These are phyloP conservation scores for Norana najaformis DNA, from an alignment of 2,888 invertebrate genomes.

Conservation along the genomic window DNA sequence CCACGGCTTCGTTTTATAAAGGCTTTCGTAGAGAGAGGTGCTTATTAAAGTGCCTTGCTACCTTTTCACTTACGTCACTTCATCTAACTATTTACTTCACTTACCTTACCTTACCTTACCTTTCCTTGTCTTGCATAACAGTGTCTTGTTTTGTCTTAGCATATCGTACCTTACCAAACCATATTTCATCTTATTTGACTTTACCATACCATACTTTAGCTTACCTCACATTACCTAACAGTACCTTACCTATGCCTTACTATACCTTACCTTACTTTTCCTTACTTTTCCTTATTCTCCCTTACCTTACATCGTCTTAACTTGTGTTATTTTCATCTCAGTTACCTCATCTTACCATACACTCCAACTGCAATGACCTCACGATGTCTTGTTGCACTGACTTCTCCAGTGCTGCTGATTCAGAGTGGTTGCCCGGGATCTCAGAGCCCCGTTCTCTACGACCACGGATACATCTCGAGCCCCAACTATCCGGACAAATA, in stretches of 20 bases:
- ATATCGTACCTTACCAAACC: background rate
- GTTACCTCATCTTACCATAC: background rate
- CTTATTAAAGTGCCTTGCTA: too few species aligned
- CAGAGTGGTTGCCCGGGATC: constrained; percentile 23
- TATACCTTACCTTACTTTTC: background rate
- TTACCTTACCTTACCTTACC: too few species aligned
- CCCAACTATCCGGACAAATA: constrained; percentile 46
- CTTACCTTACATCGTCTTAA: background rate
- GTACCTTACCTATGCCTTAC: too few species aligned
- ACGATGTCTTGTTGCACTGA: background rate
- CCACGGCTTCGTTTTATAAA: too few species aligned
- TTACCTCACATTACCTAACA: background rate
- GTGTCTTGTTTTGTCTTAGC: too few species aligned
- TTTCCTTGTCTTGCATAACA: too few species aligned
- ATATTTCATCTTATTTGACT: background rate
- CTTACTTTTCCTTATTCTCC: background rate
- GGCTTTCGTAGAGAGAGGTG: too few species aligned
- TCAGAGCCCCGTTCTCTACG: constrained; percentile 26
- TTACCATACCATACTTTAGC: background rate
- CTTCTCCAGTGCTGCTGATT: background rate
- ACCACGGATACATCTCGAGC: constrained; percentile 43
- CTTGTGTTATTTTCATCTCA: background rate
- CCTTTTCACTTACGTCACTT: too few species aligned
- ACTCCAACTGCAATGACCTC: background rate
- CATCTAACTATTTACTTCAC: too few species aligned